Evolutionary conservation across 2,113 vertebrate species (phyloP), one percentile per base, ranked within the genome.

Genomic region (Phaethornis superciliosus): DNA sequence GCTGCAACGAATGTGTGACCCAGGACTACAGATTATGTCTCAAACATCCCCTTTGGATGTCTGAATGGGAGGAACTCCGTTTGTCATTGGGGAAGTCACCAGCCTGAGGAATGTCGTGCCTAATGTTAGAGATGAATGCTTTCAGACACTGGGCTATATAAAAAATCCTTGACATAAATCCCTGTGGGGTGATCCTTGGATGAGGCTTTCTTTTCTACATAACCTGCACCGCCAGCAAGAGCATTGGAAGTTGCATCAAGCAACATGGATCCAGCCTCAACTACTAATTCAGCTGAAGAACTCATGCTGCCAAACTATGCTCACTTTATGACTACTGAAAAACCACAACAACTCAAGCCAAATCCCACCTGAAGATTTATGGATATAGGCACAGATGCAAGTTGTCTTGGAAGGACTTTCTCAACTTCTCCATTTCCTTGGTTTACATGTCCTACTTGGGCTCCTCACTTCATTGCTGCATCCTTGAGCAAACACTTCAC

Each of bases 1-100:
- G 95, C 86, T 96, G 95, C 35, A n/a, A 94, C 92, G 76, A 96
- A 91, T 24, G 89, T 78, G 89, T 97, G 96, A 95, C 90, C 88
- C 78, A n/a, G 60, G 91, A 78, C 93, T 90, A 95, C 63, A 89
- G 89, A 94, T 84, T 63, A 33, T 60, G 72, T 89, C 94, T 94
- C 23, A 26, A 95, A 86, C 72, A 88, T 85, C 72, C 70, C 67
- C 93, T 96, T 93, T 97, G 92, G 95, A 83, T 92, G 81, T 51
- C 58, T 85, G 60, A 46, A 79, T 93, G 86, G 93, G 95, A 96
- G 94, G 83, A 92, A 95, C 89, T 51, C 72, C 83, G 90, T 91
- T 81, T 7, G 13, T 91, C 90, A 92, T 32, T 46, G 35, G 81
- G 95, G 93, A 76, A 95, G 91, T 74, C 94, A 96, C 88, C 54